phyloP scores from a whole-genome alignment of 2,888 invertebrate species.

The Tillus elongatus region DNA sequence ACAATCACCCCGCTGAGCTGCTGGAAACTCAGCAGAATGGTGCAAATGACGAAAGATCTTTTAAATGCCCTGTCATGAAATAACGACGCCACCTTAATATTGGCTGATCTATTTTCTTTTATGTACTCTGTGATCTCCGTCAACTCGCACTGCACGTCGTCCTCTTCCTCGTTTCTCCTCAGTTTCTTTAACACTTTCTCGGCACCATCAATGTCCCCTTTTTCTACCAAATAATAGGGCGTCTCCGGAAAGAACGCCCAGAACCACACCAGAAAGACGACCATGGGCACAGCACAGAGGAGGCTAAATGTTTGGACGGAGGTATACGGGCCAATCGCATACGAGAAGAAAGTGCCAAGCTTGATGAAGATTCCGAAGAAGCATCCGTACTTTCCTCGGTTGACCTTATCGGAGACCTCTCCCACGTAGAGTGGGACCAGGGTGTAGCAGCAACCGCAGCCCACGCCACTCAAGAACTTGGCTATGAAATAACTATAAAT shows the following conservation, averaged over 20 bases:
- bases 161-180: too few relatives aligned
- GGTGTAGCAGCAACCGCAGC: constrained; percentile 15
- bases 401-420: constrained; percentile 17
- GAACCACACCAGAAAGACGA: constrained; percentile 6
- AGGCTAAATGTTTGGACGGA: constrained; percentile 6
- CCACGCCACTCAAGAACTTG: constrained; percentile 19
- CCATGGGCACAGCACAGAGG: not conserved
- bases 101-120: not conserved
- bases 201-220: constrained; percentile 11
- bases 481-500: constrained; percentile 18
- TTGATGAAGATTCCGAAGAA: constrained; percentile 5
- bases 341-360: constrained; percentile 6
- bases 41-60: not conserved
- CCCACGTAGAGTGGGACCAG: constrained; percentile 19
- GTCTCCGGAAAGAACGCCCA: constrained; percentile 13
- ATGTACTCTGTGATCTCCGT: not conserved
- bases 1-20: not conserved
- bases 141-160: not conserved
- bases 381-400: constrained; percentile 13
- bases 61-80: not conserved
- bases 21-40: not conserved
- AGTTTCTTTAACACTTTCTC: constrained; percentile 12
- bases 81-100: not conserved
- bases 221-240: constrained; percentile 15
- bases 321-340: constrained; percentile 9